Evolutionary conservation across 1,140 invertebrate species (phyloP).

Genomic region (Macrostomum lignano): DNA sequence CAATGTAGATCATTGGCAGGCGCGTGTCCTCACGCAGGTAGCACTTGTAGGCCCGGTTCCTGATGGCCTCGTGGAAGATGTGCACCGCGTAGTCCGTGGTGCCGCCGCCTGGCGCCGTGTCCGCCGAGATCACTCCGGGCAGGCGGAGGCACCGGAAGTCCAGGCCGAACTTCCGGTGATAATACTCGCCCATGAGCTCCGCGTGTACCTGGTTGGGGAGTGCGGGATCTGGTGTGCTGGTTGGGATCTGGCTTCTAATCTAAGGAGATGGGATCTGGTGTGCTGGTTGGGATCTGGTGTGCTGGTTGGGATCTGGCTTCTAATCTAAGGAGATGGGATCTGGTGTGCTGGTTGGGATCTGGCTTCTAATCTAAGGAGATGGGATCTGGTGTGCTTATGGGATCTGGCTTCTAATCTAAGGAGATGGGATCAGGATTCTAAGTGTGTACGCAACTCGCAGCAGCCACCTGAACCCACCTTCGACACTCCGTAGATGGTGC

Average conservation of each 20-base stretch:
- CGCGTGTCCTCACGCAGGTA: constrained; percentile 51
- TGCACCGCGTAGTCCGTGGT: constrained; percentile 76
- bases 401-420: no score
- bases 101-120: constrained; percentile 55
- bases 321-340: no score
- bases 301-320: no score
- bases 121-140: constrained; percentile 64
- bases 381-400: no score
- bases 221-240: no score
- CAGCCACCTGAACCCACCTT: constrained; percentile 35
- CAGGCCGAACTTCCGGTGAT: constrained; percentile 52
- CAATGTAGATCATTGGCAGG: constrained; percentile 76
- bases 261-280: no score
- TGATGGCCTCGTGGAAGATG: constrained; percentile 61
- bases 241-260: no score
- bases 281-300: no score
- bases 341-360: no score
- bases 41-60: constrained; percentile 43
- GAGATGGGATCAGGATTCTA: no score
- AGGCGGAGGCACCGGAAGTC: constrained; percentile 69
- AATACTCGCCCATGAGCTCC: constrained; percentile 65
- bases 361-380: no score
- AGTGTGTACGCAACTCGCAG: constrained; percentile 4
- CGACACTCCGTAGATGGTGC: constrained; percentile 77
- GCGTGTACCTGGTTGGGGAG: no score